Evolutionary conservation across 1,140 invertebrate species (phyloP), one percentile per base, ranked within the genome.

Genomic region (Conus ventricosus): DNA sequence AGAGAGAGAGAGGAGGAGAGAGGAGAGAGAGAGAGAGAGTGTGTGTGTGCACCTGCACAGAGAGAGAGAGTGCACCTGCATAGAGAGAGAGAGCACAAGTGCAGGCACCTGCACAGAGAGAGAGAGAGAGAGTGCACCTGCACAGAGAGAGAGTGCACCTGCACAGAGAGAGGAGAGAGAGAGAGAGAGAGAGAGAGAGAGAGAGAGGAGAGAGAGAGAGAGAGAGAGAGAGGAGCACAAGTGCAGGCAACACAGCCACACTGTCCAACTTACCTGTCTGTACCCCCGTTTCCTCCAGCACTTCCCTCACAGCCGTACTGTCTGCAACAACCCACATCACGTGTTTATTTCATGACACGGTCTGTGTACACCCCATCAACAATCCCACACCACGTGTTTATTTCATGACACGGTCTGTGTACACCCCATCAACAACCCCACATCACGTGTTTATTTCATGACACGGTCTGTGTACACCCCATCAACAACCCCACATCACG

Each of bases 221-320:
- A 71, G 67, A 71, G 67, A 71, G 67, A 71, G 67, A 71, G 67
- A 23, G 11, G 10, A 20, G 20, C 17, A 71, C 6, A 71, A n/a
- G 23, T 7, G 6, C 6, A 71, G 20, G 23, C 6, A 23, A 71
- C 13, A 71, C 0, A 23, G 67, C 4, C 4, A 55, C 6, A 82
- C 23, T 8, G 80, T 20, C 15, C 55, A 53, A 88, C 90, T 88
- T 90, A 94, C 94, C 92, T 89, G 97, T 96, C 90, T 96, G 94
- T 67, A 99, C 96, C 84, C 97, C 97, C 2, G 98, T 99, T 95
- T 99, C 98, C 96, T 99, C 98, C 67, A 96, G 95, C 1, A 99
- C 97, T 96, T 99, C 98, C 93, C 98, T 96, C 67, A 97, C 96
- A 4, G 97, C 97, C 20, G 98, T 98, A 89, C 96, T 96, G 54